Evolutionary conservation across 2,888 invertebrate genomes (phyloP).

Genomic region (Hypsopygia costalis): DNA sequence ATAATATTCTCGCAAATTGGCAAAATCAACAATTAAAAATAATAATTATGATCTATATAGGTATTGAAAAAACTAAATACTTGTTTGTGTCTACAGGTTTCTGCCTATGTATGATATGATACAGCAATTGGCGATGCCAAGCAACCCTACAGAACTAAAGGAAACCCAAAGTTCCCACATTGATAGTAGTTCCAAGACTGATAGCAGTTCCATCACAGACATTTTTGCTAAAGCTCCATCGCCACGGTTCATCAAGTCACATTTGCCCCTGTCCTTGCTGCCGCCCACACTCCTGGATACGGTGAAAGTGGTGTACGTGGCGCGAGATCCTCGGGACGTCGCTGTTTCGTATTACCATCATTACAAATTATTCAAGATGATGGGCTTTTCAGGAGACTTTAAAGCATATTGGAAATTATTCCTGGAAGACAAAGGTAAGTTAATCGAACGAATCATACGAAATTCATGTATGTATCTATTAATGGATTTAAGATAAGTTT

Average conservation of each 20-base stretch:
- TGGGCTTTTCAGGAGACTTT: constrained; percentile 73
- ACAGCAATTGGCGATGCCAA: no score
- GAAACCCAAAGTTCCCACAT: background rate
- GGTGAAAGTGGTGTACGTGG: constrained; percentile 85
- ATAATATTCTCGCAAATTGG: no score
- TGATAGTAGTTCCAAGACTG: background rate
- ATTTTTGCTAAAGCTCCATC: constrained; percentile 1
- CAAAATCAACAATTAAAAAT: no score
- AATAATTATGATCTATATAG: no score
- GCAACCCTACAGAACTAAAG: no score
- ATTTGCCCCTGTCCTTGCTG: constrained; percentile 85
- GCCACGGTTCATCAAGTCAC: constrained; percentile 58
- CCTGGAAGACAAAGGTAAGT: constrained; percentile 67
- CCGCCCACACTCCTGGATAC: constrained; percentile 76
- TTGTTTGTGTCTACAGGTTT: no score
- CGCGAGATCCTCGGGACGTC: constrained; percentile 89
- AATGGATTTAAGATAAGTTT: no score
- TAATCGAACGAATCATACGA: no score
- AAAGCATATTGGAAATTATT: constrained; percentile 83
- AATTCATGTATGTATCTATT: no score
- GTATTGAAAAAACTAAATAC: no score
- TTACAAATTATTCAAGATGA: constrained; percentile 62
- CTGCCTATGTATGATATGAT: no score
- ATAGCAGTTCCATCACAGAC: background rate
- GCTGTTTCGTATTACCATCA: constrained; percentile 88